Percentiles rank a stretch among this genome's conserved stretches.
Evolutionary conservation across 2,797 vertebrate genomes (phyloP).

Genomic region (Chaunax sp.): DNA sequence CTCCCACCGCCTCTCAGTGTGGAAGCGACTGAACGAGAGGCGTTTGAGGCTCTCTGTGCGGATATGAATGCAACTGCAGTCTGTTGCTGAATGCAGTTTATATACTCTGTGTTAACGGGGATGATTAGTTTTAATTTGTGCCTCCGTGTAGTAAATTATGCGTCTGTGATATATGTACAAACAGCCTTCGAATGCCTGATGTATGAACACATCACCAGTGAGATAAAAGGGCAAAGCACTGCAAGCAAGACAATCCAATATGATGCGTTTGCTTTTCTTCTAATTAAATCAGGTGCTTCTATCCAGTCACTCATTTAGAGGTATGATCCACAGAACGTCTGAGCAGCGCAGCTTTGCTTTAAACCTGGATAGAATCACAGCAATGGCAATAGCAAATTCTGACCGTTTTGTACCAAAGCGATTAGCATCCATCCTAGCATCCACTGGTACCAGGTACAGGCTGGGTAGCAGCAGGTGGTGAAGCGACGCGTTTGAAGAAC

Average conservation of each 20-base stretch:
- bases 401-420: no score
- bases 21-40: constrained; percentile 26
- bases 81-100: constrained; percentile 24
- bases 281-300: neutral
- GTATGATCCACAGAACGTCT: neutral
- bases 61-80: constrained; percentile 41
- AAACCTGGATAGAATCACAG: no score
- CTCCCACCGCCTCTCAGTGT: constrained; percentile 30
- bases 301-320: neutral
- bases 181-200: constrained; percentile 23
- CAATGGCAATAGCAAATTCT: no score
- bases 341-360: no score
- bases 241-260: constrained; percentile 1
- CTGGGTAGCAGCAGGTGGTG: no score
- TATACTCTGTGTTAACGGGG: constrained; percentile 34
- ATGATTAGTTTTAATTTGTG: constrained; percentile 61
- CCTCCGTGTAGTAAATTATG: constrained; percentile 19
- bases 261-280: constrained; percentile 3
- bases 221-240: neutral
- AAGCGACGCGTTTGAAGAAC: no score
- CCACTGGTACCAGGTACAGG: no score
- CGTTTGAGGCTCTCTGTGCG: constrained; percentile 20
- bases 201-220: constrained; percentile 15
- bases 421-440: no score
- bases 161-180: constrained; percentile 13